Base-by-base conservation (phyloP, 2,113 vertebrate species). In the Blennius ocellaris region DNA sequence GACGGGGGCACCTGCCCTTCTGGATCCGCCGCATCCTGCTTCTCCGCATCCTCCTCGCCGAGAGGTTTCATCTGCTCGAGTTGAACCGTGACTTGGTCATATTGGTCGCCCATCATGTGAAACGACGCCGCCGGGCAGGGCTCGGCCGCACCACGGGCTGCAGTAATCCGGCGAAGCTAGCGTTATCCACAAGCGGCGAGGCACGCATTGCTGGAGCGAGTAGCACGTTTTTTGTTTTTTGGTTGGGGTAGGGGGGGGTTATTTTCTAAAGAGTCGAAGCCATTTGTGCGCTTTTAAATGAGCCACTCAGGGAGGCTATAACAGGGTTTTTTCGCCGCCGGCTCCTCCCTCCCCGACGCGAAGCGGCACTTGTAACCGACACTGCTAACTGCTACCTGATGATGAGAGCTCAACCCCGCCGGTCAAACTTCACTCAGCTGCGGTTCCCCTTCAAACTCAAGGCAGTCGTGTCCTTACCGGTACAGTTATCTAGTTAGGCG, bases 41-140 rank as follows among this genome's bases (percentile, higher is more conserved):
- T 68, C 43, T 51, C 80, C 14, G 74, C 80, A 12, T 47, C 81
- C 52, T 69, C 85, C 51, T 74, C 76, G 3, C 73, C 86, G 0
- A 70, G 39, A 0, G 82, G 74, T 43, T 92, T 92, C 82, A 88
- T 87, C 50, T 81, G 85, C 63, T 91, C 87, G 7, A 87, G 60
- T 38, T 90, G 85, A 74, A 83, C 76, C 67, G 78, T 83, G 7
- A 83, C 89, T 75, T 87, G 77, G 11, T 73, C 89, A 91, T 92
- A 69, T 54, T 83, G 71, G 49, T 93, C 92, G 59, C 75, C 90
- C 93, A 93, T 94, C 60, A 59, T 90, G 76, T 30, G n/a, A 38
- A 41, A 61, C 14, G 60, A 63, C 43, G 63, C 66, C 14, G 80
- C 61, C 15, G 64, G 63, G 41, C 79, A 69, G 77, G 66, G 71